Base-by-base conservation (phyloP, 2,113 vertebrate genomes). In the Labeo catla region DNA sequence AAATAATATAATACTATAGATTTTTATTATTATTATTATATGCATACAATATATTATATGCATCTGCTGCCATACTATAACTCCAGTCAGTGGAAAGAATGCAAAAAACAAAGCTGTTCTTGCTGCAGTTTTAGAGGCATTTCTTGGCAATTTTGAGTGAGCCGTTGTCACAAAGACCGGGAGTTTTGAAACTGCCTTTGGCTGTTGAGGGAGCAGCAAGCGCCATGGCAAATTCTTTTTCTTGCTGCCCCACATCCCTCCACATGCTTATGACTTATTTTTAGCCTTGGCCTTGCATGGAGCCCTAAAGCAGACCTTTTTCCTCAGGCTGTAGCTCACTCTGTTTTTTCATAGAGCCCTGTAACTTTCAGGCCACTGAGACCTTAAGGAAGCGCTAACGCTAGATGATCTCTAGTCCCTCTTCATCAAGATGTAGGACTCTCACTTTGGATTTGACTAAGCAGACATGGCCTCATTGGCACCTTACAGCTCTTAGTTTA, bases 281-380 rank as follows among this genome's bases (percentile, higher is more conserved):
- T 87, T 89, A 76, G 83, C 70, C 28, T 86, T 91, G 88, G 87
- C 80, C 83, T 87, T 90, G 88, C 88, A 90, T 88, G 85, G 88
- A 86, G 90, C 90, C 90, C 86, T 87, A 77, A 91, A 91, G 87
- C 88, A 89, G 88, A 88, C 59, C 89, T 90, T 76, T 92, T 81
- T 92, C 94, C 92, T 81, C 85, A 84, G 93, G 94, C 91, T 85
- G 78, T 84, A 88, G 90, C 88, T 92, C 90, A 93, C 93, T 92
- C 93, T 93, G 89, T 92, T 43, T 84, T 28, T 19, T 80, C 61
- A 23, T 28, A 49, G 7, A n/a, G 83, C 50, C 47, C 49, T 77
- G 72, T 59, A 36, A 59, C 12, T 88, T 74, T 54, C 43, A 87
- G 66, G 84, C 47, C 81, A 81, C 84, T 8, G 36, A 57, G 23